These are phyloP conservation scores for Pionites leucogaster DNA, from an alignment of 2,113 vertebrate species.

Conservation along the genomic window DNA sequence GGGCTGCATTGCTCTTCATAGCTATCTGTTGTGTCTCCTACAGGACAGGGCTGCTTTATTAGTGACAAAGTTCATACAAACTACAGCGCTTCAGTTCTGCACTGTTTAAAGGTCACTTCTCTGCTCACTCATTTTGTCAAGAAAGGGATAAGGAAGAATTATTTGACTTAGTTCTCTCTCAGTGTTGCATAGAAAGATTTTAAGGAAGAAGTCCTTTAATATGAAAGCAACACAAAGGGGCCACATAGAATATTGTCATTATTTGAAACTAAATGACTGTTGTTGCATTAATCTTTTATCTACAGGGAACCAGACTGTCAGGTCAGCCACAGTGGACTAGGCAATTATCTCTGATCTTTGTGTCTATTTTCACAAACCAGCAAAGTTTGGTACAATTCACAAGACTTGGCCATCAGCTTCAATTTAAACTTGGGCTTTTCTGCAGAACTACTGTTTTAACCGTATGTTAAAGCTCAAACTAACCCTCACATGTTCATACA, in stretches of 20 bases:
- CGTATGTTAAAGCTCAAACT: not conserved
- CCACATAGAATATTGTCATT: not conserved
- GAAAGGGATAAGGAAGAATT: not conserved
- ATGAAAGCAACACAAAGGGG: not conserved
- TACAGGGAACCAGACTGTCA: not conserved
- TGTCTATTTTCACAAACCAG: not conserved
- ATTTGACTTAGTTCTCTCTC: not conserved
- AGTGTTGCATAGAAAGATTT: not conserved
- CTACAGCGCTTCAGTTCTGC: not conserved
- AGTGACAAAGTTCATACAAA: not conserved
- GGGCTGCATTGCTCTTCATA: not conserved
- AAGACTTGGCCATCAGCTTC: not conserved
- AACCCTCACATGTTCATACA: not conserved
- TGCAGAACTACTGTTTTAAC: not conserved
- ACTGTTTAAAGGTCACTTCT: not conserved
- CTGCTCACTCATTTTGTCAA: not conserved
- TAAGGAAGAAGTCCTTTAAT: not conserved
- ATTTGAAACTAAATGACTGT: not conserved
- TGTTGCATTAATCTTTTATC: not conserved
- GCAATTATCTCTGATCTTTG: not conserved
- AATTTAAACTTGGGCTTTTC: not conserved
- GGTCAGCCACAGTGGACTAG: not conserved
- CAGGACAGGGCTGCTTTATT: not conserved
- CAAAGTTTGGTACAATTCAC: not conserved
- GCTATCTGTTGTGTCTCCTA: not conserved